These are phyloP conservation scores for Scomber colias DNA, from an alignment of 2,113 vertebrate species.

Conservation along the genomic window DNA sequence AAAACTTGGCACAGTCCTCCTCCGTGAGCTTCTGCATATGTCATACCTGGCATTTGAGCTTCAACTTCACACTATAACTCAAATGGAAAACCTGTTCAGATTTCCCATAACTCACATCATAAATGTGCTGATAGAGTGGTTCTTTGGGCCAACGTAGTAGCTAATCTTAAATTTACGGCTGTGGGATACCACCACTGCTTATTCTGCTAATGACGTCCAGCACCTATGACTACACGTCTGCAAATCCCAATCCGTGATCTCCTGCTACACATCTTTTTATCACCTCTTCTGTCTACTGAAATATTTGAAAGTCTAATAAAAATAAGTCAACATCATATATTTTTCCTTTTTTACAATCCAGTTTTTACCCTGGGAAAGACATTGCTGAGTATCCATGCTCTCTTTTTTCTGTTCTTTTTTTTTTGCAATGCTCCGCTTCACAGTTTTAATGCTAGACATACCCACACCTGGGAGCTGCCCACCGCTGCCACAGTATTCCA, in stretches of 20 bases:
- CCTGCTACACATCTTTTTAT: constrained; percentile 23
- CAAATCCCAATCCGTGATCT: constrained; percentile 23
- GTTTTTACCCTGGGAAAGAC: constrained; percentile 10
- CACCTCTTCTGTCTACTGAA: constrained; percentile 3
- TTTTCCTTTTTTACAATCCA: constrained; percentile 10
- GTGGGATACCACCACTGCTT: constrained; percentile 27
- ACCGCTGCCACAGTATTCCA: constrained; percentile 23
- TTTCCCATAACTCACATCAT: constrained; percentile 57
- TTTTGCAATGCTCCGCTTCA: constrained; percentile 6
- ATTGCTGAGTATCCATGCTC: constrained; percentile 52
- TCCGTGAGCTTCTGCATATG: constrained; percentile 45
- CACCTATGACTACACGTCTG: constrained; percentile 35
- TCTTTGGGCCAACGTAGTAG: constrained; percentile 36
- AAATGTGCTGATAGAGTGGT: constrained; percentile 28
- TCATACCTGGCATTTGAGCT: constrained; percentile 50
- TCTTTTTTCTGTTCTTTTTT: constrained; percentile 16
- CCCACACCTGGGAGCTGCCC: constrained; percentile 42
- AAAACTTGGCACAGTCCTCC: constrained; percentile 48
- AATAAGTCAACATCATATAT: constrained; percentile 2
- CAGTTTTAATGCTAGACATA: constrained; percentile 14
- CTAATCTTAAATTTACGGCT: constrained; percentile 31
- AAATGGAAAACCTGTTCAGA: constrained; percentile 48
- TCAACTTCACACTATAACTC: constrained; percentile 32
- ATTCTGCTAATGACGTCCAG: constrained; percentile 34
- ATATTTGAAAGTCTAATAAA: constrained; percentile 37